phyloP scores from a whole-genome alignment of 2,113 vertebrate species.

The Glaucomys volans region DNA sequence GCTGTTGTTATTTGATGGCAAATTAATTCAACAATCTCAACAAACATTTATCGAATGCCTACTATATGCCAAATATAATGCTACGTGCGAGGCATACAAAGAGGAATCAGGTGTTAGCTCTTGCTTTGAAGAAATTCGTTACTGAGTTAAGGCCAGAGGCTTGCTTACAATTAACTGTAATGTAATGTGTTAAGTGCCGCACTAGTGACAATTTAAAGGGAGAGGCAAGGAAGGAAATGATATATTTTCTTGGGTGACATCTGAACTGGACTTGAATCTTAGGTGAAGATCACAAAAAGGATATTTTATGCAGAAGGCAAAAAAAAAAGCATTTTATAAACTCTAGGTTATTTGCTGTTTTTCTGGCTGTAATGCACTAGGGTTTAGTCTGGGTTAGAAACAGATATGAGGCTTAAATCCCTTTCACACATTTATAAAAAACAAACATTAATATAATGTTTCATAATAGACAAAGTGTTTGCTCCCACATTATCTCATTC shows the following conservation, averaged over 20 bases:
- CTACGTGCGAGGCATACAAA: neutral
- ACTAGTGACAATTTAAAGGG: neutral
- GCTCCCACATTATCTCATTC: neutral
- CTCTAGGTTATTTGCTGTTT: neutral
- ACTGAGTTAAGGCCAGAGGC: neutral
- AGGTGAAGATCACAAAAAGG: neutral
- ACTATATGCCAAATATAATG: slow-evolving; percentile 44
- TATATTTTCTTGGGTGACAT: slow-evolving; percentile 4
- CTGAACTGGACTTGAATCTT: neutral
- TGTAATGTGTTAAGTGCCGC: neutral
- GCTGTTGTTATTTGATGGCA: slow-evolving; percentile 67
- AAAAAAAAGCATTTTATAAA: slow-evolving; percentile 21
- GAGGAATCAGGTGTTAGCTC: neutral
- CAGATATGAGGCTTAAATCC: neutral
- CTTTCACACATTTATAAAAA: neutral
- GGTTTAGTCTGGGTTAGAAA: neutral
- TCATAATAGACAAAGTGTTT: neutral
- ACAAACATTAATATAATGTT: neutral
- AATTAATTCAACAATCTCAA: slow-evolving; percentile 78
- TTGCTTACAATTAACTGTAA: neutral
- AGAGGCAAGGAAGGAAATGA: neutral
- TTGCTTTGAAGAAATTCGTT: neutral
- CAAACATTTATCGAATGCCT: slow-evolving; percentile 64
- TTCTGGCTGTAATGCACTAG: neutral
- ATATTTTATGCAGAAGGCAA: neutral